phyloP scores from a whole-genome alignment of 2,113 vertebrate species.

The Odocoileus virginianus region DNA sequence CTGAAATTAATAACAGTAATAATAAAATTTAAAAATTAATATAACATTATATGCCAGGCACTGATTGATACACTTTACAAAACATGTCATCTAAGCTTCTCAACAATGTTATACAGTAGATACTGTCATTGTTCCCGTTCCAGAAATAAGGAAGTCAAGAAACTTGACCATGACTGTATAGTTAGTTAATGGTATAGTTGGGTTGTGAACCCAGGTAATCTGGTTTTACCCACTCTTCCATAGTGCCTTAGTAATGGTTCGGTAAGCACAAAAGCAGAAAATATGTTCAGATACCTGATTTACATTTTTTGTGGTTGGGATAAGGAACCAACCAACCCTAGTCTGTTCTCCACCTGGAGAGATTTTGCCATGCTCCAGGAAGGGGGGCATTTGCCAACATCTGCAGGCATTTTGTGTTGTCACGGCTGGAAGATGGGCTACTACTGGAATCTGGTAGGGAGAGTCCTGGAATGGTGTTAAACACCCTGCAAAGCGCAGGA shows the following conservation, averaged over 20 bases:
- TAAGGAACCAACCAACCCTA: neutral
- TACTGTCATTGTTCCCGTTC: neutral
- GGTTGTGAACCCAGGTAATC: neutral
- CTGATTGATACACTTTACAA: neutral
- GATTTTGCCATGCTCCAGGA: neutral
- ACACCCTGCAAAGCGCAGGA: neutral
- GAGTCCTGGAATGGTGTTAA: neutral
- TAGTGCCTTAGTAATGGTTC: neutral
- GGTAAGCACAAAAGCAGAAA: neutral
- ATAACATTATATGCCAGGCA: neutral
- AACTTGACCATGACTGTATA: neutral
- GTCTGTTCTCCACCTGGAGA: neutral
- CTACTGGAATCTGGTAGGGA: neutral
- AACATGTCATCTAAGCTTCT: neutral
- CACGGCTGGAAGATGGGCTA: neutral
- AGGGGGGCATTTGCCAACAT: neutral
- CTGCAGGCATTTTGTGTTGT: neutral
- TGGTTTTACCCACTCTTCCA: neutral
- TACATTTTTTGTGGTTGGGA: neutral
- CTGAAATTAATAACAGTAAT: neutral
- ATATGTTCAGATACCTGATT: neutral
- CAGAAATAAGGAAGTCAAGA: neutral
- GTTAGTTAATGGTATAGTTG: neutral
- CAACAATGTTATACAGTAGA: neutral
- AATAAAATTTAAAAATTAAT: neutral